A percentile compares a stretch with the other conserved stretches of the same genome.
Evolutionary conservation across 1,140 invertebrate genomes (phyloP).

Genomic region (Lepidostoma basale): DNA sequence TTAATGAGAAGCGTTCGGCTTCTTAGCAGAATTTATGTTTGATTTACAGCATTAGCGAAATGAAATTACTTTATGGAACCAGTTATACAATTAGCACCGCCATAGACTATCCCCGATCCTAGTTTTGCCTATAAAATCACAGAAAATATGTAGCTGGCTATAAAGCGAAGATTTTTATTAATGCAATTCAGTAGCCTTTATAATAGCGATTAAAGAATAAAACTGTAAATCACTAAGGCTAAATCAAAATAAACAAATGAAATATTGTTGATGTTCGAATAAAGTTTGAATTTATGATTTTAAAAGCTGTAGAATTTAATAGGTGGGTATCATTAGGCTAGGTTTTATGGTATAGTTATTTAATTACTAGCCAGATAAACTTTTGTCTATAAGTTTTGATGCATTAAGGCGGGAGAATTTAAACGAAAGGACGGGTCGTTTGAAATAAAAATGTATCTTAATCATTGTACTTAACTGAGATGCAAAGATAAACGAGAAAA

Average conservation of each 20-base stretch:
- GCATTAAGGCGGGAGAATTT: too few species aligned
- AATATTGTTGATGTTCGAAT: conserved; percentile 8
- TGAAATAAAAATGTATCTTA: too few species aligned
- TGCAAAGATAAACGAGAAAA: too few species aligned
- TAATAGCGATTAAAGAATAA: conserved; percentile 16
- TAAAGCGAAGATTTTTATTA: conserved; percentile 10
- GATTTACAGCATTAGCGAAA: conserved; percentile 33
- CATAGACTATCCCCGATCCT: background rate
- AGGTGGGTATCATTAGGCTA: background rate
- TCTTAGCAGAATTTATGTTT: background rate
- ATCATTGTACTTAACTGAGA: too few species aligned
- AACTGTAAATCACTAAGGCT: conserved; percentile 7
- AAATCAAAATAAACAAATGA: conserved; percentile 21
- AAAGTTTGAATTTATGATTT: conserved; percentile 17
- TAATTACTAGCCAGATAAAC: too few species aligned
- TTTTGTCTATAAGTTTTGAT: too few species aligned
- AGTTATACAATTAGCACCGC: conserved; percentile 41
- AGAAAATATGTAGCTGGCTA: conserved; percentile 5
- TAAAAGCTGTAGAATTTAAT: conserved; percentile 19
- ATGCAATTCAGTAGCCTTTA: conserved; percentile 28
- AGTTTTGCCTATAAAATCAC: background rate
- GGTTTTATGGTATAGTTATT: background rate
- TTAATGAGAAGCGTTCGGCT: too few species aligned
- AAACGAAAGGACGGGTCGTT: too few species aligned
- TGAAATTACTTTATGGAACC: conserved; percentile 36